Percentiles rank a stretch among this genome's conserved stretches.
phyloP scores from a whole-genome alignment of 2,888 invertebrate species.

The Eupithecia subfuscata region DNA sequence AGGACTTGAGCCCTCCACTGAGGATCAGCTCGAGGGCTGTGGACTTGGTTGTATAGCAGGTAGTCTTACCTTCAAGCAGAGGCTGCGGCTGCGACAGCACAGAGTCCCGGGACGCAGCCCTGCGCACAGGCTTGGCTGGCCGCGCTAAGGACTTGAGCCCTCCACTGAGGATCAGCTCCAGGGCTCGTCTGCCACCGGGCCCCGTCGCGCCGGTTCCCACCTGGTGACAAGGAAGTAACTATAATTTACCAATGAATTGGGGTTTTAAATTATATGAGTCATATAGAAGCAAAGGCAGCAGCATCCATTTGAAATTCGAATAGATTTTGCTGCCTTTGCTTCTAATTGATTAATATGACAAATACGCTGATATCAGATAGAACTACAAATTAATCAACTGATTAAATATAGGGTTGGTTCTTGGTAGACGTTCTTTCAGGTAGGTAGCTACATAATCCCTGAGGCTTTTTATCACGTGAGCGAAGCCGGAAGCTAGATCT shows the following conservation, averaged over 20 bases:
- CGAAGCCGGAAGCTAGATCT: neutral
- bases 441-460: neutral
- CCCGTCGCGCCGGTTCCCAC: conserved; percentile 77
- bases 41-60: neutral
- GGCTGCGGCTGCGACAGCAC: conserved; percentile 79
- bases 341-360: no score
- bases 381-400: no score
- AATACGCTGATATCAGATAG: no score
- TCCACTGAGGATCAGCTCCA: conserved; percentile 75
- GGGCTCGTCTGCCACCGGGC: conserved; percentile 72
- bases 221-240: conserved; percentile 54
- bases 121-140: conserved; percentile 73
- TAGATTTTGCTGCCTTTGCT: no score
- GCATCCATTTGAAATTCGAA: no score
- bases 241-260: neutral
- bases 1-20: neutral
- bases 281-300: no score
- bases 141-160: conserved; percentile 76
- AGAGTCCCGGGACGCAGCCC: conserved; percentile 78
- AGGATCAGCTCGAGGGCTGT: neutral
- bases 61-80: conserved; percentile 67
- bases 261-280: no score
- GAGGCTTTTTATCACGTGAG: neutral
- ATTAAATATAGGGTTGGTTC: no score
- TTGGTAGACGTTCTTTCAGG: neutral